Evolutionary conservation across 2,113 vertebrate genomes (phyloP).

Genomic region (Antechinus flavipes): DNA sequence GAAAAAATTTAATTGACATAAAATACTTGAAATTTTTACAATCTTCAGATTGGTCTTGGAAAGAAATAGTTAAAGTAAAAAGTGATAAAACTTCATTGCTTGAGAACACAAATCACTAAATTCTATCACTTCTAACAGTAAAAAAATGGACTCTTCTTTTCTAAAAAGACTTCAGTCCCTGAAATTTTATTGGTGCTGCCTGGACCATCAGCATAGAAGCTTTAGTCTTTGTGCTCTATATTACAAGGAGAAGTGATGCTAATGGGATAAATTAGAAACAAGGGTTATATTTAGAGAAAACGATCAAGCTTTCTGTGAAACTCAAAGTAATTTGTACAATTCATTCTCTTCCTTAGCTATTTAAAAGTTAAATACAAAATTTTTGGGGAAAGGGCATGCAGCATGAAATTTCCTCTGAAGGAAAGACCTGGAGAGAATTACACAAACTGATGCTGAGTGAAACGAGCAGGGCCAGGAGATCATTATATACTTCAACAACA

Average conservation of each 20-base stretch:
- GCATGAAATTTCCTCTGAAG: slow-evolving; percentile 6
- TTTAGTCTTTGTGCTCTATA: not conserved
- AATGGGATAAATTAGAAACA: not conserved
- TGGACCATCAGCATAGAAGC: not conserved
- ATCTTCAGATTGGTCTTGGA: slow-evolving; percentile 44
- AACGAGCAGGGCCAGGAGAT: too few species aligned
- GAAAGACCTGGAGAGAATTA: not conserved
- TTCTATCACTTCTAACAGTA: slow-evolving; percentile 17
- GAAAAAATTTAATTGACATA: slow-evolving; percentile 23
- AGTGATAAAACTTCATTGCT: slow-evolving; percentile 66
- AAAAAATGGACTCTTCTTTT: not conserved
- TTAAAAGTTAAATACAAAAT: not conserved
- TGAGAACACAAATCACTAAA: slow-evolving; percentile 66
- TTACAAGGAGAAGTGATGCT: not conserved
- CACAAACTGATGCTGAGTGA: too few species aligned
- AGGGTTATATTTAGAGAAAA: not conserved
- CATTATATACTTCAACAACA: too few species aligned
- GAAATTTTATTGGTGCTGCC: not conserved
- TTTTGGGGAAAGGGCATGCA: not conserved
- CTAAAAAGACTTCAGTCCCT: slow-evolving; percentile 7
- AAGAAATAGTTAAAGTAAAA: slow-evolving; percentile 60
- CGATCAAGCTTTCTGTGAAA: not conserved
- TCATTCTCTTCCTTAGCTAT: not conserved
- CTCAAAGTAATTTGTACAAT: not conserved
- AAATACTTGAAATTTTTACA: slow-evolving; percentile 37